Conservation (phyloP, 2,797 vertebrate genomes). For the Sebastes trivittatus region DNA sequence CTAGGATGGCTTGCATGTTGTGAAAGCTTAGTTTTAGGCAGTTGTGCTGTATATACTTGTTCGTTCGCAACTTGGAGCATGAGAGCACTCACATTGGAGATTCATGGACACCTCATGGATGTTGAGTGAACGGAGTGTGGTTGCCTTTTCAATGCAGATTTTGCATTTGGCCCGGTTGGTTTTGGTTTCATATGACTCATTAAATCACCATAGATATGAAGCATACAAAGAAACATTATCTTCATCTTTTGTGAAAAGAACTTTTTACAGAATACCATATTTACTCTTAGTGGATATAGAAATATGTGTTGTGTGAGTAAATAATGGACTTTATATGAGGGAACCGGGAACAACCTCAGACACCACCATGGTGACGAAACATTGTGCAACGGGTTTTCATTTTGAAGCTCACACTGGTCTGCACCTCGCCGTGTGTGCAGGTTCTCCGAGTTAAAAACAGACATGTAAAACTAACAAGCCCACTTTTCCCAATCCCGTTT, state of each 20-base stretch:
- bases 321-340: background rate
- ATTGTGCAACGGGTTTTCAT: background rate
- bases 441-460: background rate
- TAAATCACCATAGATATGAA: background rate
- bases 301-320: background rate
- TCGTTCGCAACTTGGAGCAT: background rate
- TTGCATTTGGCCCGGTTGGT: background rate
- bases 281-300: background rate
- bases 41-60: background rate
- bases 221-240: background rate
- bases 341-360: background rate
- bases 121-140: background rate
- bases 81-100: background rate
- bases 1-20: background rate
- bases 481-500: too few relatives aligned
- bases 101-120: background rate
- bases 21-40: background rate
- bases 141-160: background rate
- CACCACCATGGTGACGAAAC: background rate
- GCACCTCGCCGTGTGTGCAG: background rate
- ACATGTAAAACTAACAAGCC: background rate
- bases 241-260: background rate
- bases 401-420: background rate
- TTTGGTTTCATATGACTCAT: background rate
- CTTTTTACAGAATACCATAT: background rate